Conservation (phyloP, 1,140 invertebrate genomes). For the Parapsyche elsis region DNA sequence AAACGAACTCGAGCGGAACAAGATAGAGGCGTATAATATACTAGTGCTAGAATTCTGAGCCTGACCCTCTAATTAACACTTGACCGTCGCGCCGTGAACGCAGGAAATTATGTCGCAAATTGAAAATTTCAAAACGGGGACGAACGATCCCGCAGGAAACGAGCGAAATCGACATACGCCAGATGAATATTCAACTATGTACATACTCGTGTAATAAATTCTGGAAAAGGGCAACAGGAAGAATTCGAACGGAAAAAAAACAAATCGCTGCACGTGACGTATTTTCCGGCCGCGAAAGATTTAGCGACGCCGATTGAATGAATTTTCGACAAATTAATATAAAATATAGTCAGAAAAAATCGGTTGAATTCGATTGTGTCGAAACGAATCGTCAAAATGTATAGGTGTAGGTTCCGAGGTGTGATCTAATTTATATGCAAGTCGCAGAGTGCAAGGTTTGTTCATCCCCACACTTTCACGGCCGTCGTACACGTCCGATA, state of each 20-base stretch:
- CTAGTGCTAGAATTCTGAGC: not conserved
- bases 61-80: constrained; percentile 8
- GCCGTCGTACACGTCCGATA: not conserved
- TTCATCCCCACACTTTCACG: not conserved
- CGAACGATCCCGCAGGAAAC: not conserved
- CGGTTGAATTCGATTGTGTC: too few relatives aligned
- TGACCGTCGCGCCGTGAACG: not conserved
- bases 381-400: not conserved
- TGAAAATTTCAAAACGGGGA: not conserved
- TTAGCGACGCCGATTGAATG: not conserved
- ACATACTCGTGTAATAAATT: not conserved
- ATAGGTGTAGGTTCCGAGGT: not conserved
- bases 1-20: not conserved
- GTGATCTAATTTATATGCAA: constrained; percentile 1
- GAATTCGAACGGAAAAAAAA: not conserved
- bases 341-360: too few relatives aligned
- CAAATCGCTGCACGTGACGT: not conserved
- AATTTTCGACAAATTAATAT: not conserved
- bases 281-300: not conserved
- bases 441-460: not conserved
- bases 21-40: not conserved
- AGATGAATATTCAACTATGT: not conserved
- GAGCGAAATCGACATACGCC: not conserved
- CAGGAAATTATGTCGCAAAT: constrained; percentile 30
- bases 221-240: not conserved